phyloP scores from a whole-genome alignment of 2,888 invertebrate genomes.

The Stenchaetothrips biformis region DNA sequence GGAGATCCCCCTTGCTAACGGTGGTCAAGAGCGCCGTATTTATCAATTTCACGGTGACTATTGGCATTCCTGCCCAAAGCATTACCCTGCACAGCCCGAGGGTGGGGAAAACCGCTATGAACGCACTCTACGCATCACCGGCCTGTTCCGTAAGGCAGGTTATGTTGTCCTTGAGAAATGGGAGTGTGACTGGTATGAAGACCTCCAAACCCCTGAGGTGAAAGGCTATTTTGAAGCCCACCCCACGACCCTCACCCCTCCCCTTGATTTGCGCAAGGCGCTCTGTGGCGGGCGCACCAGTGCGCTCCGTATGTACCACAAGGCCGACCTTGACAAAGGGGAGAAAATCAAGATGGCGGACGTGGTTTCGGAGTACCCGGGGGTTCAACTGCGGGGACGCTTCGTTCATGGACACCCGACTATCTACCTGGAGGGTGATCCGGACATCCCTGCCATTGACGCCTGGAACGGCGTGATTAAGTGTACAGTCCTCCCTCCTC shows the following conservation, averaged over 20 bases:
- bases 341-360: neutral
- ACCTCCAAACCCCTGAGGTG: neutral
- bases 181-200: no score
- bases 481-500: slow-evolving; percentile 32
- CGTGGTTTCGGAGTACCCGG: slow-evolving; percentile 15
- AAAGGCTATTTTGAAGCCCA: neutral
- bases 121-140: no score
- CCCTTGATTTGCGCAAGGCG: slow-evolving; percentile 38
- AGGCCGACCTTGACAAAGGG: neutral
- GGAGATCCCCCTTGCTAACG: slow-evolving; percentile 28
- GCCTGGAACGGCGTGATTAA: slow-evolving; percentile 29
- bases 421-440: slow-evolving; percentile 29
- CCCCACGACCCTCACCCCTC: slow-evolving; percentile 11
- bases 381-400: no score
- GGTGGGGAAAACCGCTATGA: no score
- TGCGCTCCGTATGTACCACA: neutral
- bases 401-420: no score
- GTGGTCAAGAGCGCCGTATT: no score
- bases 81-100: slow-evolving; percentile 5
- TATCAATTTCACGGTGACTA: slow-evolving; percentile 36
- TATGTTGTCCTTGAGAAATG: no score
- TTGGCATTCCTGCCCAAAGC: slow-evolving; percentile 32
- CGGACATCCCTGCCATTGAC: slow-evolving; percentile 26
- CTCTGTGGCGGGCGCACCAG: slow-evolving; percentile 40
- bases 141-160: no score